These are phyloP conservation scores for Drosophila mimetica DNA, from an alignment of 2,888 invertebrate species.

Conservation along the genomic window DNA sequence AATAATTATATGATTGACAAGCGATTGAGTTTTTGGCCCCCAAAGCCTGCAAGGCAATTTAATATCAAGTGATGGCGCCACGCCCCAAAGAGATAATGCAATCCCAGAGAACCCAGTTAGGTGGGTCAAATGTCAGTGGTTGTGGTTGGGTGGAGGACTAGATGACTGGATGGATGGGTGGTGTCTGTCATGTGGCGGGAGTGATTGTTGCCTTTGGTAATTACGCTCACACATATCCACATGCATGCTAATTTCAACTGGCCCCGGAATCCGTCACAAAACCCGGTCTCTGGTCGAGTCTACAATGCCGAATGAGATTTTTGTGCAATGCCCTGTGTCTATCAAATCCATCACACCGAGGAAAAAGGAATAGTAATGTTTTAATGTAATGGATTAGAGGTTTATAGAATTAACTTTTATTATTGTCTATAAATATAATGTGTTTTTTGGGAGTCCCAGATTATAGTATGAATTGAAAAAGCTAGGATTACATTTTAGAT, in stretches of 20 bases:
- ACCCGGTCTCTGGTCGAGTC: constrained; percentile 9
- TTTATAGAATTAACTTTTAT: no score
- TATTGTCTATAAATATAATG: no score
- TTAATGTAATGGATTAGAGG: no score
- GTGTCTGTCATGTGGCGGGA: constrained; percentile 9
- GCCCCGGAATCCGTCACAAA: constrained; percentile 14
- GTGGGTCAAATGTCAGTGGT: constrained; percentile 17
- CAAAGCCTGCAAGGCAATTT: constrained; percentile 28
- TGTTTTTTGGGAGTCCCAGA: no score
- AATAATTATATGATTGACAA: constrained; percentile 54
- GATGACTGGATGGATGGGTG: neutral
- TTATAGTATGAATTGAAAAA: no score
- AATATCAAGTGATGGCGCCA: constrained; percentile 14
- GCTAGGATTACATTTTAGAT: no score
- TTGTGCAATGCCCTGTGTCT: constrained; percentile 10
- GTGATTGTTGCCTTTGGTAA: constrained; percentile 53
- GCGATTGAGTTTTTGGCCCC: constrained; percentile 51
- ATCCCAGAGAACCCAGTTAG: constrained; percentile 1
- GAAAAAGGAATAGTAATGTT: no score
- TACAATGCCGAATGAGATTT: constrained; percentile 22
- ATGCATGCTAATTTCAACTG: constrained; percentile 66
- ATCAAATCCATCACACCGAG: constrained; percentile 5
- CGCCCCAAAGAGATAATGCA: constrained; percentile 32
- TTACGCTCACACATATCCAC: constrained; percentile 65
- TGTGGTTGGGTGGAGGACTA: neutral